phyloP scores from a whole-genome alignment of 2,113 vertebrate species.

The Machaerirhynchus nigripectus region DNA sequence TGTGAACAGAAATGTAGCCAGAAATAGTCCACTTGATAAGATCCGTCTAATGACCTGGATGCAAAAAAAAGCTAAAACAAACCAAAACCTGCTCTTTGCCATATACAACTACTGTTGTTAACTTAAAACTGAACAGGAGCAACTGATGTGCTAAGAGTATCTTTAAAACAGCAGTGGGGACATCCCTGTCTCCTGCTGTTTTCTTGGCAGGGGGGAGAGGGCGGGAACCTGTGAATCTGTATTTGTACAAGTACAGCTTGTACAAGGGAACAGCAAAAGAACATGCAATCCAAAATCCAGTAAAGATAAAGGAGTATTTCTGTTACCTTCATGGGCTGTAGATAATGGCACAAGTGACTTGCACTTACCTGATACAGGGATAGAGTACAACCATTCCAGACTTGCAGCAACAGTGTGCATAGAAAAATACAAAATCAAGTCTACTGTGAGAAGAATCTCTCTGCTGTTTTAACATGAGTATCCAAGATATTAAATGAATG shows the following conservation, averaged over 20 bases:
- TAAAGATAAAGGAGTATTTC: background rate
- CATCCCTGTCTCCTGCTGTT: background rate
- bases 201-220: fast-evolving
- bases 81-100: background rate
- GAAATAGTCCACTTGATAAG: background rate
- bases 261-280: background rate
- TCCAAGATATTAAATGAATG: background rate
- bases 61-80: background rate
- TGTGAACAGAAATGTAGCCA: background rate
- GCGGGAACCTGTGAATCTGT: background rate
- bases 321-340: background rate
- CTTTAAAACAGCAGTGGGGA: background rate
- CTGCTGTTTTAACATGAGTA: background rate
- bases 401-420: background rate
- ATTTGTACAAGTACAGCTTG: background rate
- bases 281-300: background rate
- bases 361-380: background rate
- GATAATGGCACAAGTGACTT: background rate
- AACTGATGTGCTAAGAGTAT: background rate
- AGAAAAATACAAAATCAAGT: background rate
- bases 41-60: background rate
- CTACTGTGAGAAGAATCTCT: background rate
- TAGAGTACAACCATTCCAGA: background rate
- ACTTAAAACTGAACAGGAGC: background rate
- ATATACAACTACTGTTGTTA: background rate